phyloP scores from a whole-genome alignment of 2,797 vertebrate species.

The Galaxias olidus region DNA sequence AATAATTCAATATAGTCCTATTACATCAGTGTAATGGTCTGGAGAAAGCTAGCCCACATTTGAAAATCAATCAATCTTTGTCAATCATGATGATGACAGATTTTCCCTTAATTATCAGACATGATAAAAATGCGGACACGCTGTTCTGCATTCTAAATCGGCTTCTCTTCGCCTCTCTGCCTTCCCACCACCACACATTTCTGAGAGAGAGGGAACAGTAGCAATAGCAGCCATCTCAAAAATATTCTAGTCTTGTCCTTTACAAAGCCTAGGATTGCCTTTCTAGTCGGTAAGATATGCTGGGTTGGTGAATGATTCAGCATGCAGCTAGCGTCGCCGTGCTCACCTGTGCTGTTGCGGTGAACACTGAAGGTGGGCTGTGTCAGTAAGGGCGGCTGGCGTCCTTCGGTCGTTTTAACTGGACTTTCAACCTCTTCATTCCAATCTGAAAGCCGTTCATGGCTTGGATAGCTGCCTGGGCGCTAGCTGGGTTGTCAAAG shows the following conservation, averaged over 20 bases:
- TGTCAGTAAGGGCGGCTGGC: slow-evolving; percentile 96
- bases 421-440: slow-evolving; percentile 98
- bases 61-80: slow-evolving; percentile 63
- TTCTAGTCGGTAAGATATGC: no score
- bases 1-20: slow-evolving; percentile 60
- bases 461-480: slow-evolving; percentile 96
- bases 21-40: slow-evolving; percentile 65
- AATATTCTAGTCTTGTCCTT: no score
- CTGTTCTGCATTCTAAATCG: slow-evolving; percentile 51
- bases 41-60: slow-evolving; percentile 54
- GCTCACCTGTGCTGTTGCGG: slow-evolving; percentile 80
- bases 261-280: no score
- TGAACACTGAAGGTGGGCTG: slow-evolving; percentile 66
- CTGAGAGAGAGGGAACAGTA: neutral
- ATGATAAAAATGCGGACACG: slow-evolving; percentile 20
- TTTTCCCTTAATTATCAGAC: slow-evolving; percentile 51
- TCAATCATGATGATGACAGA: slow-evolving; percentile 65
- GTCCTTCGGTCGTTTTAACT: slow-evolving; percentile 96
- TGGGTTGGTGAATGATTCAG: neutral
- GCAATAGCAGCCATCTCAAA: no score
- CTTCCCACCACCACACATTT: neutral
- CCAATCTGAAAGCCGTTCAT: slow-evolving; percentile 99
- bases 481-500: slow-evolving; percentile 98
- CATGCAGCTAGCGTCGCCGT: neutral
- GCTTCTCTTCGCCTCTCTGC: slow-evolving; percentile 10